Base-by-base conservation (phyloP, 2,113 vertebrate species). In the Perognathus longimembris region DNA sequence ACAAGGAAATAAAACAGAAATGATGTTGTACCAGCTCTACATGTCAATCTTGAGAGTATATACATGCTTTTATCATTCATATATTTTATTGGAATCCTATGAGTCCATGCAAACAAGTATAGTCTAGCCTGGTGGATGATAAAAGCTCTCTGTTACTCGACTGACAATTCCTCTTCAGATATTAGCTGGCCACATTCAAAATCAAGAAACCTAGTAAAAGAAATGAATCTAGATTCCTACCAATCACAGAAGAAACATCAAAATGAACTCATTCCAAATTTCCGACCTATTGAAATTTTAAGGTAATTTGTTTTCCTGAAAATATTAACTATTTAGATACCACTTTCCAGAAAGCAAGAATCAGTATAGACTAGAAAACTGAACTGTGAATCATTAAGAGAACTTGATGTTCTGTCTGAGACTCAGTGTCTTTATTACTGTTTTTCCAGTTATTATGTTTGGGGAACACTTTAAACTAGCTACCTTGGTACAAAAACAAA, bases 261-360 rank as follows among this genome's bases (percentile, higher is more conserved):
- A 80, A 26, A 2, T 83, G 30, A 69, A 34, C 4, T 87, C 22
- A 75, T 85, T 59, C 5, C 24, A 92, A 30, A 76, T 81, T 59
- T 76, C 63, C 38, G 66, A 11, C 15, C 36, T 38, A 30, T 0
- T 71, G 20, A 73, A 38, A 57, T 21, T 15, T 45, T 30, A 3
- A 20, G 11, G 24, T 22, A 3, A 0, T 57, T 42, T 42, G 1
- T 30, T 57, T 22, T n/a, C 4, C 12, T 34, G 0, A 0, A 38
- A 61, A 79, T 26, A 14, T 20, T 45, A 57, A 67, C 30, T 45
- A 28, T 34, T 54, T 64, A 63, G 11, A 11, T 0, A 30, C 1
- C 14, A 32, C 6, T 14, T 79, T 75, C 30, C 22, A 64, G 20
- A 75, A 24, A 14, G 21, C 28, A 70, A 32, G 3, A 83, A 79